Evolutionary conservation across 2,797 vertebrate species (phyloP).

Genomic region (Remorina albescens): DNA sequence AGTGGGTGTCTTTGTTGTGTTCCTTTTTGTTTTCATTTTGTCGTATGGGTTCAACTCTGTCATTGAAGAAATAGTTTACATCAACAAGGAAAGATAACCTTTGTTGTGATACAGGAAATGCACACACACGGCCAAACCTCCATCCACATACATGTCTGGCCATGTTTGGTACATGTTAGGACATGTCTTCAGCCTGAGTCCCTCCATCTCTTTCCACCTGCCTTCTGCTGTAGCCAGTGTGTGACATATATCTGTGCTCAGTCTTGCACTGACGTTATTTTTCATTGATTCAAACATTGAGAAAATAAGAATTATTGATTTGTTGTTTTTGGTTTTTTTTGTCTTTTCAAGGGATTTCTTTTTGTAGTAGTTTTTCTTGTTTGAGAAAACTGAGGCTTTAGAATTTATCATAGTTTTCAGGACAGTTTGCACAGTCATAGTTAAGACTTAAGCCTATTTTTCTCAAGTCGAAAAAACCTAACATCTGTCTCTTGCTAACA

Average conservation of each 20-base stretch:
- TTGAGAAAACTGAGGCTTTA: not conserved
- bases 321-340: not conserved
- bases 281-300: not conserved
- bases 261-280: not conserved
- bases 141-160: constrained; percentile 25
- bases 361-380: not conserved
- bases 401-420: not conserved
- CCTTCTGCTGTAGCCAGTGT: not conserved
- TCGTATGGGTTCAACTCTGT: not conserved
- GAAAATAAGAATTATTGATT: not conserved
- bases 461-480: no score
- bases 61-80: not conserved
- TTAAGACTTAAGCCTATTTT: no score
- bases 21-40: no score
- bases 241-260: not conserved
- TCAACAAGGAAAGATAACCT: not conserved
- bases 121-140: not conserved
- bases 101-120: not conserved
- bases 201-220: not conserved
- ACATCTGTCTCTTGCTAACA: no score
- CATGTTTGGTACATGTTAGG: constrained; percentile 59
- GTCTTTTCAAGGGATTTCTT: not conserved
- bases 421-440: not conserved
- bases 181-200: constrained; percentile 47
- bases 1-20: no score